A percentile compares a stretch with the other conserved stretches of the same genome.
These are phyloP conservation scores for Sphenodon punctatus DNA, from an alignment of 2,797 vertebrate genomes.

Conservation along the genomic window DNA sequence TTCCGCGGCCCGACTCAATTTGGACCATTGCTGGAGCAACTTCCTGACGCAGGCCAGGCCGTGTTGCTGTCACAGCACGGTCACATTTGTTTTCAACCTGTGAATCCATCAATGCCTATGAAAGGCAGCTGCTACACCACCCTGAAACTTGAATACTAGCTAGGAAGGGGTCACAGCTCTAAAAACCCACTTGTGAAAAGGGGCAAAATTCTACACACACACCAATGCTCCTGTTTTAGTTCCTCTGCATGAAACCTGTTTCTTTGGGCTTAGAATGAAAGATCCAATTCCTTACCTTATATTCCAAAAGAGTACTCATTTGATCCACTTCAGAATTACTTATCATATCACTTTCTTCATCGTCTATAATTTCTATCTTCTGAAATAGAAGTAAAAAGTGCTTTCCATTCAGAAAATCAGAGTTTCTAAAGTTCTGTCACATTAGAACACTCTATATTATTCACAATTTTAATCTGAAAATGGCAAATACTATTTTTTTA, in stretches of 20 bases:
- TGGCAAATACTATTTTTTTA: rapidly evolving
- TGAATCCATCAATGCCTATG: too few relatives aligned
- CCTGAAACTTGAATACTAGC: too few relatives aligned
- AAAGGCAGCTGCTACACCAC: too few relatives aligned
- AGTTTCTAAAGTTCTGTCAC: background rate
- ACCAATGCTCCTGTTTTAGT: background rate
- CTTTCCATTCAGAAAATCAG: background rate
- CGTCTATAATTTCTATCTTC: slow-evolving; percentile 94
- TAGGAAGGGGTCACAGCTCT: too few relatives aligned
- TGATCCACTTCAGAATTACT: slow-evolving; percentile 90
- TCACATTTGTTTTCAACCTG: too few relatives aligned
- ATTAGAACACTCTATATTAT: too few relatives aligned
- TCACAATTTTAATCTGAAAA: background rate
- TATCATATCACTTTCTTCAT: slow-evolving; percentile 84
- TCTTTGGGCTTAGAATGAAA: background rate
- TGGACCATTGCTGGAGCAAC: too few relatives aligned
- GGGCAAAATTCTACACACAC: too few relatives aligned
- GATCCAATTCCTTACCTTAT: slow-evolving; percentile 82
- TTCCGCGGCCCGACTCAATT: too few relatives aligned
- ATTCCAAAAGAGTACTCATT: slow-evolving; percentile 92
- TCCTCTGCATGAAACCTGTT: background rate
- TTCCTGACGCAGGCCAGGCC: too few relatives aligned
- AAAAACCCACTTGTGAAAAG: too few relatives aligned
- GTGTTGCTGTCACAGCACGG: too few relatives aligned
- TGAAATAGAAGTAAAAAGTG: slow-evolving; percentile 65